Conservation (phyloP, 2,888 invertebrate species). For the Penaeus monodon region DNA sequence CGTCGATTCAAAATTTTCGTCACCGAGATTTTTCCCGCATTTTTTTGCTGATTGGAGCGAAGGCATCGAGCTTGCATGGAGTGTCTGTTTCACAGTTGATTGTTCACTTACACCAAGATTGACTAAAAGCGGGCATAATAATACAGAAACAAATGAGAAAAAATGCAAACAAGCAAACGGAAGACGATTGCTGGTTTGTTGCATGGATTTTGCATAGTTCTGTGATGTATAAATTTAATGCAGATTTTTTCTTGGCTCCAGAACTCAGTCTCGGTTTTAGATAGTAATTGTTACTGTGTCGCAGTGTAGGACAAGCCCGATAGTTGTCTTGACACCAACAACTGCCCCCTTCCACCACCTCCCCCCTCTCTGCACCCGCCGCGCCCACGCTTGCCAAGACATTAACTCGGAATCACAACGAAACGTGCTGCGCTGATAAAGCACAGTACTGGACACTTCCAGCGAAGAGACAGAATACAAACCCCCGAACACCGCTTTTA, state of each 20-base stretch:
- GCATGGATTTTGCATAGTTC: slow-evolving; percentile 2
- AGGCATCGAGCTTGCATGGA: slow-evolving; percentile 1
- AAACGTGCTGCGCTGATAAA: no score
- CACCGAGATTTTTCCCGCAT: slow-evolving; percentile 26
- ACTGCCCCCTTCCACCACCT: no score
- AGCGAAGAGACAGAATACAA: no score
- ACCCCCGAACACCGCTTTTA: no score
- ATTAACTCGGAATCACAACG: no score
- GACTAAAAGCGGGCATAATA: slow-evolving; percentile 36
- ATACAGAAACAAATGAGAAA: slow-evolving; percentile 29
- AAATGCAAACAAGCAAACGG: slow-evolving; percentile 32
- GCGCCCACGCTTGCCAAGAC: no score
- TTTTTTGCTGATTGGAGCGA: slow-evolving; percentile 22
- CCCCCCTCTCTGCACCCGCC: no score
- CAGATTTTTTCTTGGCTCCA: slow-evolving; percentile 2
- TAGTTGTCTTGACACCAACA: no score
- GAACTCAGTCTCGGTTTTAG: no score
- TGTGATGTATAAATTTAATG: slow-evolving; percentile 34
- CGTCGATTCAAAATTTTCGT: slow-evolving; percentile 11
- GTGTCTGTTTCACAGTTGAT: slow-evolving; percentile 3
- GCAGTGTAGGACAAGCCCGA: no score
- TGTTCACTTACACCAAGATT: slow-evolving; percentile 32
- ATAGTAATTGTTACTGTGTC: no score
- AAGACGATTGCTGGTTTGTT: slow-evolving; percentile 31
- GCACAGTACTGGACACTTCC: no score